phyloP scores from a whole-genome alignment of 2,888 invertebrate species.

The Andrena haemorrhoa region DNA sequence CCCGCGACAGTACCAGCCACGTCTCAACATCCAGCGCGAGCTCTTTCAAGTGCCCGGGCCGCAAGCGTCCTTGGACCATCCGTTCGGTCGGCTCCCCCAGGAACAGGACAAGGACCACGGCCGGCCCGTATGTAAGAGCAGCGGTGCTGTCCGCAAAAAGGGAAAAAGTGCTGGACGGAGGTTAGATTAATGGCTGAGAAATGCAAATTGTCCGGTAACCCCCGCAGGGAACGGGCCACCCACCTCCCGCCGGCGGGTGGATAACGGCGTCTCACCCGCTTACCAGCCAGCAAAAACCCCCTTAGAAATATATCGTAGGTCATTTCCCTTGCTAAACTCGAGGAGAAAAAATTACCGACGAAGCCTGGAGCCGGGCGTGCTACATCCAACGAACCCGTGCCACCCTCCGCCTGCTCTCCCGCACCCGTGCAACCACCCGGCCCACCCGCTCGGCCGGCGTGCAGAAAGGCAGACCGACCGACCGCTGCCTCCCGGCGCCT shows the following conservation, averaged over 20 bases:
- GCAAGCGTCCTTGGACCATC: constrained; percentile 16
- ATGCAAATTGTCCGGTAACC: constrained; percentile 82
- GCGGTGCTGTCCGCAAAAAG: constrained; percentile 65
- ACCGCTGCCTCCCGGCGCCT: constrained; percentile 63
- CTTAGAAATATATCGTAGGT: constrained; percentile 84
- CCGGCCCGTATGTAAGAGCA: constrained; percentile 50
- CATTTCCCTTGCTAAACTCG: constrained; percentile 84
- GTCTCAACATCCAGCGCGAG: constrained; percentile 2
- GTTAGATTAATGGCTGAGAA: constrained; percentile 84
- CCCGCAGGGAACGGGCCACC: constrained; percentile 56
- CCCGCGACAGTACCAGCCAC: background rate
- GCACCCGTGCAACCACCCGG: constrained; percentile 51
- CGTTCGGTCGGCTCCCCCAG: background rate
- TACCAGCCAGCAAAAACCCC: constrained; percentile 79
- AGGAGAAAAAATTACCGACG: constrained; percentile 77
- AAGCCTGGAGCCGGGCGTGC: constrained; percentile 70
- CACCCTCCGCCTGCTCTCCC: constrained; percentile 48
- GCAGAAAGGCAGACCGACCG: constrained; percentile 66
- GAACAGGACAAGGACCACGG: constrained; percentile 34
- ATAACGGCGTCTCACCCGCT: constrained; percentile 77
- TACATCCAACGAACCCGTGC: constrained; percentile 65
- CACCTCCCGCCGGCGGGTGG: constrained; percentile 66
- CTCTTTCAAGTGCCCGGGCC: constrained; percentile 4
- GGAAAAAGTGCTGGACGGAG: constrained; percentile 76
- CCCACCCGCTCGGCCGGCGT: constrained; percentile 40